Evolutionary conservation across 2,797 vertebrate species (phyloP), one percentile per base, ranked within the genome.

Genomic region (Chaetophractus vellerosus): DNA sequence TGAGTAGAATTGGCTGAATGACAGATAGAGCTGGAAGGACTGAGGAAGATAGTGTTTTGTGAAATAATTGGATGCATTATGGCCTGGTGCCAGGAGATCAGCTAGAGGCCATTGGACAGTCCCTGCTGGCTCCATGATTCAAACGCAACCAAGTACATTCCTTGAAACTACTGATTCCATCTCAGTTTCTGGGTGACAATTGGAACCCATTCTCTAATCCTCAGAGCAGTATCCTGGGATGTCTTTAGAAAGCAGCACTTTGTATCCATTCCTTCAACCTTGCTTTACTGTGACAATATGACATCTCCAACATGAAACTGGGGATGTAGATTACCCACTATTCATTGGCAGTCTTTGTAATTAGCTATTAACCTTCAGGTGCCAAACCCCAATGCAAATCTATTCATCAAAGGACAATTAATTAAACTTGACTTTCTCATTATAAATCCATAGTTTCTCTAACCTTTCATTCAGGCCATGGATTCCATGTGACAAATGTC

Each of bases 371-470:
- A 91, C 33, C 23, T 74, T 80, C 83, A 81, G 87, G n/a, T 76
- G 61, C 41, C 83, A 95, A 95, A 23, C 61, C 75, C 88, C 89
- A 90, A 5, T 33, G 68, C 80, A 93, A 89, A 94, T 91, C 91
- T 81, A 52, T 33, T 94, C 36, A 93, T 55, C 80, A 89, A 66
- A 94, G 57, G 59, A 92, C 75, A 92, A 93, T 96, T 96, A 86
- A 91, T 95, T 92, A 93, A 90, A 94, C 76, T 76, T 90, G 95
- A 95, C 89, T 89, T 96, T 94, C 93, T 96, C 91, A 96, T 95
- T 91, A 95, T 80, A 80, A 55, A 90, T 24, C 61, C 48, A 69
- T 4, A 72, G 80, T 86, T 96, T 88, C 38, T 83, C 57, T 96
- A 93, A 92, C 61, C 90, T 84, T 84, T 87, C 78, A 86, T 94